These are phyloP conservation scores for Genyomyrus donnyi DNA, from an alignment of 2,113 vertebrate species.

Conservation along the genomic window DNA sequence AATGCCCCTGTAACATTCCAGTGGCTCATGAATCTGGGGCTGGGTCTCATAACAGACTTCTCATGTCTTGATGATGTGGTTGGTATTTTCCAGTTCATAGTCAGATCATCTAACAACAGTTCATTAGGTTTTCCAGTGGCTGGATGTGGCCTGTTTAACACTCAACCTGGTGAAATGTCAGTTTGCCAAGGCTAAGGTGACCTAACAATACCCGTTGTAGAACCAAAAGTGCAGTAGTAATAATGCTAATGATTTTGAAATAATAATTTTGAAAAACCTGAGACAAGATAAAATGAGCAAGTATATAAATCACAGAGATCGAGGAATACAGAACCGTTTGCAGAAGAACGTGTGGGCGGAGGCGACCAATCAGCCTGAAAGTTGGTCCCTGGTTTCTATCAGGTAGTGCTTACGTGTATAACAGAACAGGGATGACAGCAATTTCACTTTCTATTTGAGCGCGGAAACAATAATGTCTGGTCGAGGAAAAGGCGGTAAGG, in stretches of 20 bases:
- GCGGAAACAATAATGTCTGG: rapidly evolving
- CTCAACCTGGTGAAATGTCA: background rate
- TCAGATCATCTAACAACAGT: too few species aligned
- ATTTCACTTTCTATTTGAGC: rapidly evolving
- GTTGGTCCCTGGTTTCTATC: background rate
- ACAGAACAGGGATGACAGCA: background rate
- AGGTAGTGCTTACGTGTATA: background rate
- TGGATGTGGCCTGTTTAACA: background rate
- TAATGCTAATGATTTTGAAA: too few species aligned
- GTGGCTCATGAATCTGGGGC: too few species aligned
- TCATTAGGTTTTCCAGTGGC: background rate
- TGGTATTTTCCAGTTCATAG: too few species aligned
- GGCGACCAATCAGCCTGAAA: too few species aligned
- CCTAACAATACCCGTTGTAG: background rate
- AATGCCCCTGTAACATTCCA: too few species aligned
- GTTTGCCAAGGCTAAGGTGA: background rate
- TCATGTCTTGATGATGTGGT: too few species aligned
- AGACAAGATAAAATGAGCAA: background rate
- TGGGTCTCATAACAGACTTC: too few species aligned
- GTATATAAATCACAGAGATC: background rate
- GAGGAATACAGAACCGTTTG: background rate
- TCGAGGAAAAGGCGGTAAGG: background rate
- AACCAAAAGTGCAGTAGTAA: too few species aligned
- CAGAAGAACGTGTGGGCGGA: background rate
- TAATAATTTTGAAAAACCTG: too few species aligned